A percentile compares a stretch with the other conserved stretches of the same genome.
These are phyloP conservation scores for Microctenopoma steveboyesi DNA, from an alignment of 2,797 vertebrate species.

Conservation along the genomic window DNA sequence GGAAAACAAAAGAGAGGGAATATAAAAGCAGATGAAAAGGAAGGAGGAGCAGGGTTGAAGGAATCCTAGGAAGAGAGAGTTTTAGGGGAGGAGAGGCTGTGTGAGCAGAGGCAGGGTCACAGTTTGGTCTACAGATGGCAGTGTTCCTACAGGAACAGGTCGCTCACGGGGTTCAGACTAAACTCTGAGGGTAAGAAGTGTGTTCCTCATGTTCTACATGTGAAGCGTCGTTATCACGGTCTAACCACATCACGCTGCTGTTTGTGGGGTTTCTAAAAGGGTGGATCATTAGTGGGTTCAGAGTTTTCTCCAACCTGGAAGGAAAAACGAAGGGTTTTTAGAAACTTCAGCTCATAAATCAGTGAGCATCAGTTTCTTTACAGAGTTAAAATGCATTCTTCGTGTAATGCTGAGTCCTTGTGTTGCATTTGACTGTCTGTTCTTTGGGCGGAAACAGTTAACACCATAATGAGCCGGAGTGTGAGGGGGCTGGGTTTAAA, in stretches of 20 bases:
- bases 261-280: too few species aligned
- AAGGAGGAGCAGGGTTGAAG: not conserved
- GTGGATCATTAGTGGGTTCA: not conserved
- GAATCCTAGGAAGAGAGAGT: not conserved
- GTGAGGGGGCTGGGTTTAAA: constrained; percentile 81
- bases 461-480: constrained; percentile 73
- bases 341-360: constrained; percentile 1
- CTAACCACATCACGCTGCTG: not conserved
- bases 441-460: constrained; percentile 80
- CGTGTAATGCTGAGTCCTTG: not conserved
- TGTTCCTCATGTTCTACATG: constrained; percentile 9
- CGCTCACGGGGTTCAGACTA: constrained; percentile 30
- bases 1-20: constrained; percentile 5
- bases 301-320: not conserved
- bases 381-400: too few species aligned
- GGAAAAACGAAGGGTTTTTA: not conserved
- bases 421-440: constrained; percentile 17
- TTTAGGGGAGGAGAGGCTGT: not conserved
- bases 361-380: not conserved
- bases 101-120: constrained; percentile 25
- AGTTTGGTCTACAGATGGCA: constrained; percentile 84
- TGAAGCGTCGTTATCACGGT: not conserved
- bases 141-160: constrained; percentile 79
- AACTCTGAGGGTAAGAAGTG: constrained; percentile 54
- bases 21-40: too few species aligned